Evolutionary conservation across 1,140 invertebrate species (phyloP).

Genomic region (Brachionus paranguensis): DNA sequence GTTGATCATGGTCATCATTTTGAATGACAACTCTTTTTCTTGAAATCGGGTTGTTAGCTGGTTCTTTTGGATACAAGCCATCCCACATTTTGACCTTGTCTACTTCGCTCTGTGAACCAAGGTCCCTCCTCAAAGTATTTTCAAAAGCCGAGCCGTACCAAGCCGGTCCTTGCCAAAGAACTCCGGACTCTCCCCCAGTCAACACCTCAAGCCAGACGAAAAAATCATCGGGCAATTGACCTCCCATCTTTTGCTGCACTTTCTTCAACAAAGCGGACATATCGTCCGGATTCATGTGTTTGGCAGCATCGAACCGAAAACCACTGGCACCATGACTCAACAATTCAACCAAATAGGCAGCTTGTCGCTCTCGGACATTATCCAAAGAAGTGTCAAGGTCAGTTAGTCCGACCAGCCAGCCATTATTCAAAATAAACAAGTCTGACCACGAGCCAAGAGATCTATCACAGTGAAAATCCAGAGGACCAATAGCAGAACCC

Average conservation of each 20-base stretch:
- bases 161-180: constrained; percentile 28
- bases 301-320: constrained; percentile 44
- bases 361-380: constrained; percentile 65
- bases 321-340: constrained; percentile 73
- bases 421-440: constrained; percentile 61
- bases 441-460: constrained; percentile 53
- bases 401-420: constrained; percentile 65
- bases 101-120: constrained; percentile 29
- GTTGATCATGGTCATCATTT: constrained; percentile 41
- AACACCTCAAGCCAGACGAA: constrained; percentile 37
- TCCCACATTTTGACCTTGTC: constrained; percentile 40
- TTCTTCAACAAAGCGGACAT: constrained; percentile 32
- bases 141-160: constrained; percentile 37
- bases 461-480: constrained; percentile 44
- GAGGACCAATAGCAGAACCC: constrained; percentile 50
- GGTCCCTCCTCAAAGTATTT: constrained; percentile 16
- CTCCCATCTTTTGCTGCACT: constrained; percentile 39
- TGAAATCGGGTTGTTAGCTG: constrained; percentile 23
- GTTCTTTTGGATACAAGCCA: constrained; percentile 36
- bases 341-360: constrained; percentile 66
- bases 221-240: constrained; percentile 40
- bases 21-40: constrained; percentile 38
- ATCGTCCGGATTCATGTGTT: constrained; percentile 41
- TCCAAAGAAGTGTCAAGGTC: constrained; percentile 67
- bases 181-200: constrained; percentile 30